Percentiles rank a stretch among this genome's conserved stretches.
Conservation (phyloP, 2,113 vertebrate species). For the Aplodontia rufa region DNA sequence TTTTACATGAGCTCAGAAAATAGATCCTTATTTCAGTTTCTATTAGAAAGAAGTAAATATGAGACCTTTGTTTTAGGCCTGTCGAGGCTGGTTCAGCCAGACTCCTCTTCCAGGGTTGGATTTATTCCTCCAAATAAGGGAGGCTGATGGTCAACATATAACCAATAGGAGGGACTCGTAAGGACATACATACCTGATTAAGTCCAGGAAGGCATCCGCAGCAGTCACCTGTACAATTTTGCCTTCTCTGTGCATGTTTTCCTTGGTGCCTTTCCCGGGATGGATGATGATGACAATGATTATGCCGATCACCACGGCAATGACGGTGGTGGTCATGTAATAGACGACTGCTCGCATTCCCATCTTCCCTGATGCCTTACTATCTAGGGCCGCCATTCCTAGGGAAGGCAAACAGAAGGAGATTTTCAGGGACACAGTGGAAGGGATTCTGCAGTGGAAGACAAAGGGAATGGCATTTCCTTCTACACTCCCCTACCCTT, state of each 20-base stretch:
- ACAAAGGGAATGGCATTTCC: background rate
- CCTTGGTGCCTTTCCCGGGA: constrained; percentile 94
- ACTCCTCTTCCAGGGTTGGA: background rate
- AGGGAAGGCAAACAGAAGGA: constrained; percentile 81
- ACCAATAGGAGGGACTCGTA: background rate
- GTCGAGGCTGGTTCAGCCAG: background rate
- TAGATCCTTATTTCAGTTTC: background rate
- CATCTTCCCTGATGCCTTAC: constrained; percentile 97
- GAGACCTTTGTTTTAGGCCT: background rate
- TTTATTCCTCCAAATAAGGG: background rate
- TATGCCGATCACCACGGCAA: constrained; percentile 97
- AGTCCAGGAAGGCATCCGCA: constrained; percentile 96
- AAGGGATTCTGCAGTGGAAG: constrained; percentile 14
- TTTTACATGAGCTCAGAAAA: background rate
- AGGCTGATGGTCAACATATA: background rate
- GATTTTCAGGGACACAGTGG: constrained; percentile 67
- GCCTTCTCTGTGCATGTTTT: constrained; percentile 92
- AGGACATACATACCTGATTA: constrained; percentile 92
- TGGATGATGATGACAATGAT: constrained; percentile 97
- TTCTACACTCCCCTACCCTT: background rate
- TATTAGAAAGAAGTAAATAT: background rate
- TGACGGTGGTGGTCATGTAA: constrained; percentile 96
- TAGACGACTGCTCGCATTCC: constrained; percentile 95
- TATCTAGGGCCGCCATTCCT: constrained; percentile 97
- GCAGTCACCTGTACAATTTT: constrained; percentile 93